phyloP scores from a whole-genome alignment of 2,797 vertebrate genomes.

The Gymnopithys bicolor region DNA sequence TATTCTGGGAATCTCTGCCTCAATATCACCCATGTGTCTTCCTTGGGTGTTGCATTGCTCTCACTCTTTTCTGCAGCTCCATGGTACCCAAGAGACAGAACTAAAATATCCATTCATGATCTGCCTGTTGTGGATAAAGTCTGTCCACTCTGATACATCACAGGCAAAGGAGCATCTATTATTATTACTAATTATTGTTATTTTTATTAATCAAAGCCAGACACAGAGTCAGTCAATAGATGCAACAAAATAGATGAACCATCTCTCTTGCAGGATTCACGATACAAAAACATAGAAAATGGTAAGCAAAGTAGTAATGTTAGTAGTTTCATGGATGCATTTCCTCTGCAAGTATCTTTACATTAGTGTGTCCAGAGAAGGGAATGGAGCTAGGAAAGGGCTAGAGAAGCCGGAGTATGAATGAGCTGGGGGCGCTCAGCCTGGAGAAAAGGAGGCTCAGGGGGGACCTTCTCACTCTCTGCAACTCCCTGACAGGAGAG shows the following conservation, averaged over 20 bases:
- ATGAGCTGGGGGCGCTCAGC: background rate
- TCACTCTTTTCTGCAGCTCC: background rate
- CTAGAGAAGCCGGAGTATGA: background rate
- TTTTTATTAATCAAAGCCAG: background rate
- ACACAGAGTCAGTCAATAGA: rapidly evolving
- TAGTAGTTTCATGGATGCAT: background rate
- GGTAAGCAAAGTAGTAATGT: background rate
- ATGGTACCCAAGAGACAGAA: background rate
- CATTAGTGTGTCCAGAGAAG: background rate
- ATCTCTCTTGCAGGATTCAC: background rate
- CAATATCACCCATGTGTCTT: background rate
- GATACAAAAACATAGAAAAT: background rate
- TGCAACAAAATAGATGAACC: background rate
- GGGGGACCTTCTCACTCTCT: background rate
- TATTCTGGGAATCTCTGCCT: background rate
- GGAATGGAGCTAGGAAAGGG: rapidly evolving
- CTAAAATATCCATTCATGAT: background rate
- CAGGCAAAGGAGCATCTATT: background rate
- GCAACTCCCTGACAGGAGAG: background rate
- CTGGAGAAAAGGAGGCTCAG: background rate
- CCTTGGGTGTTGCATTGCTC: background rate
- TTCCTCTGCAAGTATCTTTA: background rate
- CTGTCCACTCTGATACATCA: background rate
- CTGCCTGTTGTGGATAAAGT: background rate
- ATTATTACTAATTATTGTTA: too few relatives aligned